Conservation (phyloP, 2,888 invertebrate genomes). For the Xiphydria camelus region DNA sequence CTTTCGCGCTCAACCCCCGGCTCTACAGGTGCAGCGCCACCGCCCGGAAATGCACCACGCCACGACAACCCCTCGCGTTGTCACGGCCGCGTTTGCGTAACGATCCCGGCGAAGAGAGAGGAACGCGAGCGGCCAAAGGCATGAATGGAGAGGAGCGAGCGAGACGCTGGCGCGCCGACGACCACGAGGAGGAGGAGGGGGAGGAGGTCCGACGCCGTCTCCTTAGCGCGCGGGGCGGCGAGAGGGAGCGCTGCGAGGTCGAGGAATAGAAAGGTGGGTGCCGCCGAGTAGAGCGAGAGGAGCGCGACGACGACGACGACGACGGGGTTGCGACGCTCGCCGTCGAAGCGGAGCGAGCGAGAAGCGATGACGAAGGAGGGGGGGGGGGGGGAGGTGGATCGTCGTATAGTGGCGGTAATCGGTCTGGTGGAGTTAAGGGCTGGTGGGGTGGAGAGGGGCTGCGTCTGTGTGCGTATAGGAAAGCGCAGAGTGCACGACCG, state of each 20-base stretch:
- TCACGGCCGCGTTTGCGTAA: not conserved
- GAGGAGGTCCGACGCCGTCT: constrained; percentile 14
- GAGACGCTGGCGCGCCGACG: constrained; percentile 9
- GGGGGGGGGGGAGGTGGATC: constrained; percentile 3
- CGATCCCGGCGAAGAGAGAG: constrained; percentile 29
- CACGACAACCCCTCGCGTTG: not conserved
- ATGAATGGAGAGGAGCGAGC: constrained; percentile 13
- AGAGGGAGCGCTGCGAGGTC: constrained; percentile 11
- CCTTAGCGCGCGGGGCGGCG: no score
- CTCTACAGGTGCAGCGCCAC: not conserved
- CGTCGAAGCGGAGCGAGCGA: constrained; percentile 7
- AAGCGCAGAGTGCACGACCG: constrained; percentile 20
- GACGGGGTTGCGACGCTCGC: not conserved
- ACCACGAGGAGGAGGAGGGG: constrained; percentile 16
- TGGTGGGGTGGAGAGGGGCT: constrained; percentile 6
- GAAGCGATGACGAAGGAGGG: constrained; percentile 4
- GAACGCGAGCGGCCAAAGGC: constrained; percentile 27
- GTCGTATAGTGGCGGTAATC: constrained; percentile 26
- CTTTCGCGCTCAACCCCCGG: not conserved
- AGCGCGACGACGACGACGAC: constrained; percentile 10
- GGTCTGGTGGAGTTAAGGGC: constrained; percentile 27
- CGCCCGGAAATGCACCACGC: not conserved
- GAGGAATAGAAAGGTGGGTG: constrained; percentile 3
- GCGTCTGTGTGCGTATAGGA: constrained; percentile 32
- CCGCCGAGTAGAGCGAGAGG: constrained; percentile 20